A percentile compares a stretch with the other conserved stretches of the same genome.
Conservation (phyloP, 1,140 invertebrate genomes). For the Cecropterus lyciades region DNA sequence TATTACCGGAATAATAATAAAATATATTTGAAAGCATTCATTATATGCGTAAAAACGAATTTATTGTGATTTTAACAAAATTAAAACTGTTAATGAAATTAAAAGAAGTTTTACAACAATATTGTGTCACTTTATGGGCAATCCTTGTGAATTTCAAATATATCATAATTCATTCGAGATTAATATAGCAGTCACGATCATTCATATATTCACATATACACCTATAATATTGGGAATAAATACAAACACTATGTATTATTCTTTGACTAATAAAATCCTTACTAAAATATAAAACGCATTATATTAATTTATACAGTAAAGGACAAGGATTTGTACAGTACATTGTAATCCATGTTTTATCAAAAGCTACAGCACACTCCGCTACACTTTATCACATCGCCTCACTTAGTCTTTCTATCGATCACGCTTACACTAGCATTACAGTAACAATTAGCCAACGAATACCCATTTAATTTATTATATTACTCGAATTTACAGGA, state of each 20-base stretch:
- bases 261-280: constrained; percentile 15
- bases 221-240: constrained; percentile 1
- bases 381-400: constrained; percentile 41
- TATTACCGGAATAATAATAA: too few relatives aligned
- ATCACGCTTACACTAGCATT: constrained; percentile 4
- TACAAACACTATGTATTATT: constrained; percentile 3
- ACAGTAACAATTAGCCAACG: constrained; percentile 38
- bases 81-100: too few relatives aligned
- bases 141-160: too few relatives aligned
- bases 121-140: too few relatives aligned
- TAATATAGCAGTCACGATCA: too few relatives aligned
- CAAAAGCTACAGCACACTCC: constrained; percentile 52
- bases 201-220: too few relatives aligned
- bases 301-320: constrained; percentile 9
- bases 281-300: constrained; percentile 13
- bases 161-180: too few relatives aligned
- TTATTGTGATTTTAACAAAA: too few relatives aligned
- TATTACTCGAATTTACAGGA: not conserved
- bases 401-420: constrained; percentile 34
- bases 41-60: too few relatives aligned
- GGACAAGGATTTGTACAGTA: constrained; percentile 16
- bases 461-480: constrained; percentile 34
- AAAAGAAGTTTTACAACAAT: too few relatives aligned
- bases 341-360: constrained; percentile 44
- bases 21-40: too few relatives aligned